Percentiles rank a stretch among this genome's conserved stretches.
These are phyloP conservation scores for Tenodera sinensis DNA, from an alignment of 2,888 invertebrate genomes.

Conservation along the genomic window DNA sequence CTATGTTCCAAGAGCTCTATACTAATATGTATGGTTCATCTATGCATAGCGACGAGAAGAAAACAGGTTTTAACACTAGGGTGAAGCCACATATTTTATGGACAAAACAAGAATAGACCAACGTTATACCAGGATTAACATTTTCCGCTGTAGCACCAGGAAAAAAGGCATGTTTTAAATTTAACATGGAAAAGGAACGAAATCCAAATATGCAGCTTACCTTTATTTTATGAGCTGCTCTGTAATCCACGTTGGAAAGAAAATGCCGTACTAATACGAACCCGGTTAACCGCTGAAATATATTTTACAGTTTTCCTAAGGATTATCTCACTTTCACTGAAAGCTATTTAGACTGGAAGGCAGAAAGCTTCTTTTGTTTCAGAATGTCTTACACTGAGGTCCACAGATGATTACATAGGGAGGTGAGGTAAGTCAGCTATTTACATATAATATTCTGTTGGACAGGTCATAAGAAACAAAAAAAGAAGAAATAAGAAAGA, in stretches of 20 bases:
- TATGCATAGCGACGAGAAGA: no score
- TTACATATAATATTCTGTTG: no score
- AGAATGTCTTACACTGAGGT: no score
- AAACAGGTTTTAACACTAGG: no score
- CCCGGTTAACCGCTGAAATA: background rate
- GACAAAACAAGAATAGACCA: background rate
- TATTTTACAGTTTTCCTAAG: background rate
- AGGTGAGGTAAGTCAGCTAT: no score
- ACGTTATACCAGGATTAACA: background rate
- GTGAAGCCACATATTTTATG: background rate
- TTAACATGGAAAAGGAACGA: background rate
- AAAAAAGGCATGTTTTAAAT: background rate
- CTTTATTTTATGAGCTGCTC: background rate
- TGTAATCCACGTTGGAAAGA: background rate
- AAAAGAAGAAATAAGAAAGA: no score
- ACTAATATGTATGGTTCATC: no score
- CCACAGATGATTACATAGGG: no score
- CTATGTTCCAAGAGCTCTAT: no score
- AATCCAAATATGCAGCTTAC: background rate
- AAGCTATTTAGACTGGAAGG: no score
- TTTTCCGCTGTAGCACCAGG: background rate
- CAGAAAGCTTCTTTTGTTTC: no score
- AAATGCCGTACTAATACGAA: background rate
- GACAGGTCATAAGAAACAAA: no score
- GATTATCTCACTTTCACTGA: background rate